A percentile compares a stretch with the other conserved stretches of the same genome.
Evolutionary conservation across 2,113 vertebrate genomes (phyloP).

Genomic region (Thymallus thymallus): DNA sequence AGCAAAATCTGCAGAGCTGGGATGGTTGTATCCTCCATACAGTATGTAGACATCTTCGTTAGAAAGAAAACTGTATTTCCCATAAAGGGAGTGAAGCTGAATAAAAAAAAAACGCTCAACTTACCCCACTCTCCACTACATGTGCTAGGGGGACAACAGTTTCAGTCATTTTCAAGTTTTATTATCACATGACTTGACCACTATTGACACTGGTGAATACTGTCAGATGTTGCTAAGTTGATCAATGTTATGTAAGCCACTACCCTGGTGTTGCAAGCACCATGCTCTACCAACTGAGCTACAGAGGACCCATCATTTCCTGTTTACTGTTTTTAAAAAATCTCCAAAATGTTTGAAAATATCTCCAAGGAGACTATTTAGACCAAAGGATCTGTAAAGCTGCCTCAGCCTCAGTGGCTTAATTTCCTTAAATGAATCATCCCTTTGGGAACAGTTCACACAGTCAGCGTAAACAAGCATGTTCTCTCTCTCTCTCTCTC

Average conservation of each 20-base stretch:
- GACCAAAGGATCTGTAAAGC: too few species aligned
- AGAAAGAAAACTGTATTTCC: not conserved
- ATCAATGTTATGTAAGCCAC: conserved; percentile 50
- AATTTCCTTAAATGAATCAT: not conserved
- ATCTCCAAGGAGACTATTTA: too few species aligned
- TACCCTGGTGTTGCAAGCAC: too few species aligned
- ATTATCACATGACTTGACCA: conserved; percentile 43
- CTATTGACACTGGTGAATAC: conserved; percentile 52
- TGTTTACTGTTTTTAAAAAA: too few species aligned
- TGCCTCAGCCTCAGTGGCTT: too few species aligned
- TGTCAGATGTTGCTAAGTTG: conserved; percentile 50
- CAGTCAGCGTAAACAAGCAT: not conserved
- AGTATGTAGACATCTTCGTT: too few species aligned
- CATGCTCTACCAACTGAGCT: conserved; percentile 9
- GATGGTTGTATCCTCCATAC: too few species aligned
- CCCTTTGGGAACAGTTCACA: not conserved
- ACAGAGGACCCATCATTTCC: not conserved
- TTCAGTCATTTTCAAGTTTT: too few species aligned
- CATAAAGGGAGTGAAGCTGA: not conserved
- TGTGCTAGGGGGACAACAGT: conserved; percentile 46
- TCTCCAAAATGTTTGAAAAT: too few species aligned
- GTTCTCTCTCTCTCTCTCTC: not conserved
- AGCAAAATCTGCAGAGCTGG: too few species aligned
- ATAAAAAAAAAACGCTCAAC: too few species aligned
- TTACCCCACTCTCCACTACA: conserved; percentile 10